These are phyloP conservation scores for Colistium nudipinnis DNA, from an alignment of 2,113 vertebrate species.

Conservation along the genomic window DNA sequence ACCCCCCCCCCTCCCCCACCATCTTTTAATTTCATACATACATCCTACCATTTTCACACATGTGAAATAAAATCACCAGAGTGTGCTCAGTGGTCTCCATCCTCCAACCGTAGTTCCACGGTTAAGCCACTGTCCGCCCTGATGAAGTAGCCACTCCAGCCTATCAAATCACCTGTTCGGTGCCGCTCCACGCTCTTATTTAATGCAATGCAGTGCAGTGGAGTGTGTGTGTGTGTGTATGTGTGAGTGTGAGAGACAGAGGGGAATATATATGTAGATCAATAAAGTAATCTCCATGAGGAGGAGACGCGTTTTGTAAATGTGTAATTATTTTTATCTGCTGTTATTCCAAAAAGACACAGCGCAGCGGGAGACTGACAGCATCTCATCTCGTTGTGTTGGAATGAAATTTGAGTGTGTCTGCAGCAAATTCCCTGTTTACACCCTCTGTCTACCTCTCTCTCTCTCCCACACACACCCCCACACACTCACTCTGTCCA, in stretches of 20 bases:
- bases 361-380: not conserved
- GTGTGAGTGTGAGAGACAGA: slow-evolving; percentile 26
- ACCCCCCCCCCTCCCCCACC: not conserved
- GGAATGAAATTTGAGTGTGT: slow-evolving; percentile 17
- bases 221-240: slow-evolving; percentile 13
- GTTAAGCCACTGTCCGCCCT: slow-evolving; percentile 21
- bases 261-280: slow-evolving; percentile 41
- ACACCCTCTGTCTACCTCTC: slow-evolving; percentile 1
- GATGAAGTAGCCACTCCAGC: slow-evolving; percentile 30
- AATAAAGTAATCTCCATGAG: slow-evolving; percentile 59
- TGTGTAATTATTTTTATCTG: slow-evolving; percentile 50
- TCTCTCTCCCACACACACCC: slow-evolving; percentile 2
- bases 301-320: slow-evolving; percentile 45
- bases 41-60: not conserved
- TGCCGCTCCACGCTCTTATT: slow-evolving; percentile 46
- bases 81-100: not conserved
- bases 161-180: slow-evolving; percentile 16
- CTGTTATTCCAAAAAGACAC: slow-evolving; percentile 35
- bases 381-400: slow-evolving; percentile 15
- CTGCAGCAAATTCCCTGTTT: slow-evolving; percentile 40
- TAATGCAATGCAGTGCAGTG: slow-evolving; percentile 48
- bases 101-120: slow-evolving; percentile 5
- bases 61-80: not conserved
- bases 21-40: slow-evolving; percentile 13
- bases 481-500: slow-evolving; percentile 19